These are phyloP conservation scores for Macropodus opercularis DNA, from an alignment of 2,797 vertebrate species.

Conservation along the genomic window DNA sequence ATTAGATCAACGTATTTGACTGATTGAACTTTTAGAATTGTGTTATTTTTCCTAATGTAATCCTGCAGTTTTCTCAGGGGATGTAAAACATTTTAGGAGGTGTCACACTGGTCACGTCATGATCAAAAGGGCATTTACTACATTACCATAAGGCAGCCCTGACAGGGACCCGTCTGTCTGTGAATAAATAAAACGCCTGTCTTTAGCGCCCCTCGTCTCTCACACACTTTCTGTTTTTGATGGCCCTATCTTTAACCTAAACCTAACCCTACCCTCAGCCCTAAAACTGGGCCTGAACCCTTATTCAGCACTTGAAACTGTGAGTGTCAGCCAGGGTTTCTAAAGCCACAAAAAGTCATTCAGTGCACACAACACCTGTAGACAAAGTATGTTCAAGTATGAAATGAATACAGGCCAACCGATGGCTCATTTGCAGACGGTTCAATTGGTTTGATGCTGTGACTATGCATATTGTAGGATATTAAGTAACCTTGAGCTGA, in stretches of 20 bases:
- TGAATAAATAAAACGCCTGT: slow-evolving; percentile 24
- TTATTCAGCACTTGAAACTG: no score
- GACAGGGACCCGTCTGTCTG: neutral
- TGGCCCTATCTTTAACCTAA: no score
- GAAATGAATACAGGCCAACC: neutral
- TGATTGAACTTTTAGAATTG: neutral
- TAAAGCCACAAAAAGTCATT: no score
- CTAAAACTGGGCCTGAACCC: no score
- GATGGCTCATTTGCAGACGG: neutral
- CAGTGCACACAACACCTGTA: neutral
- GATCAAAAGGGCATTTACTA: neutral
- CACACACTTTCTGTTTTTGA: neutral
- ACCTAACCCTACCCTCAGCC: no score
- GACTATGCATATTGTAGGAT: neutral
- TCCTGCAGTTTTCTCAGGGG: neutral
- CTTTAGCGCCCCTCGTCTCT: neutral
- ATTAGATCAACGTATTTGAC: neutral
- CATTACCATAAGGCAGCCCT: neutral
- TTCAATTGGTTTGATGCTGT: neutral
- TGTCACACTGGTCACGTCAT: neutral
- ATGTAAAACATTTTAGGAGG: neutral
- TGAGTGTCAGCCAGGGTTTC: no score
- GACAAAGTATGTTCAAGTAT: neutral
- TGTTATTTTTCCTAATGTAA: neutral
- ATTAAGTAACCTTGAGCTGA: neutral